Percentiles rank a stretch among this genome's conserved stretches.
These are phyloP conservation scores for Chironomus riparius DNA, from an alignment of 2,888 invertebrate genomes.

Conservation along the genomic window DNA sequence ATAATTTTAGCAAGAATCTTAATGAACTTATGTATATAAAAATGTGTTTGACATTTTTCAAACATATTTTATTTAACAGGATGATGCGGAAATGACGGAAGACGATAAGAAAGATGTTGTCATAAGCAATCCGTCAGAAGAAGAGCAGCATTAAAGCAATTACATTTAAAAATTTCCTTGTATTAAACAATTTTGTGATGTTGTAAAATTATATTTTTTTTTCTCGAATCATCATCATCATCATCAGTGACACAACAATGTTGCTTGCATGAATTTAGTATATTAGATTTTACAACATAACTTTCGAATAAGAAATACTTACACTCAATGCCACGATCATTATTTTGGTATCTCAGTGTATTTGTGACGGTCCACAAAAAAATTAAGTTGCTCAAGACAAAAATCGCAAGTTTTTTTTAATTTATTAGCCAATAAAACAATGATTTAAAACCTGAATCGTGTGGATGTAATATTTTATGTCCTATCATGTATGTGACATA, in stretches of 20 bases:
- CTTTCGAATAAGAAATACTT: not conserved
- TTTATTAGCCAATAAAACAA: no score
- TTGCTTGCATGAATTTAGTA: not conserved
- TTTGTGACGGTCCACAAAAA: no score
- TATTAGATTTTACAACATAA: not conserved
- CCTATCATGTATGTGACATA: no score
- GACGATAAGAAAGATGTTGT: not conserved
- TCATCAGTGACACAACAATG: no score
- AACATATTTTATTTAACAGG: not conserved
- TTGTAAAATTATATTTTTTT: no score
- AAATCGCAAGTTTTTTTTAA: no score
- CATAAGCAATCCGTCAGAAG: not conserved
- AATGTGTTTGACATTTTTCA: not conserved
- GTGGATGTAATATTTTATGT: no score
- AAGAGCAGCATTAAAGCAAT: not conserved
- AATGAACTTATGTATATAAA: no score
- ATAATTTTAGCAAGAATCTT: not conserved
- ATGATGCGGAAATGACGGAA: conserved; percentile 15
- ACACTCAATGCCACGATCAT: not conserved
- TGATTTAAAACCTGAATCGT: no score
- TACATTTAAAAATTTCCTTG: not conserved
- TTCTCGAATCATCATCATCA: not conserved
- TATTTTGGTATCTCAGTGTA: not conserved
- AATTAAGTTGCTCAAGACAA: no score
- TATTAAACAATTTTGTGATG: no score